Evolutionary conservation across 2,888 invertebrate genomes (phyloP), one percentile per base, ranked within the genome.

Genomic region (Eremobia ochroleuca): DNA sequence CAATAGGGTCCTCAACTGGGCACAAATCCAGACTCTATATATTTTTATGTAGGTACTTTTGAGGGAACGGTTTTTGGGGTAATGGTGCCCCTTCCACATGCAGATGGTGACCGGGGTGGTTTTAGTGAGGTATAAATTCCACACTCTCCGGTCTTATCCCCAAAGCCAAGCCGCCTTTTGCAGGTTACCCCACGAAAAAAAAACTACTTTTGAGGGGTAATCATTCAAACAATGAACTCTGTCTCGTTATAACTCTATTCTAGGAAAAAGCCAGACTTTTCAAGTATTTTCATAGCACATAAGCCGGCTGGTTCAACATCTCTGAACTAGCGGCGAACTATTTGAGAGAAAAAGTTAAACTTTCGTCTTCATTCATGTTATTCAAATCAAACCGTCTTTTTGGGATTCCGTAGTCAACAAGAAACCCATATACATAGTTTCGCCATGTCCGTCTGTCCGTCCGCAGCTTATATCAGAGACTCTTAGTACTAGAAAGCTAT

Each of bases 281-380:
- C 5, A 40, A 49, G 15, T 11, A 78, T 52, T 55, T 43, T 21
- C 9, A 61, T 11, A 77, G 43, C 28, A 64, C 28, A 28, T 25
- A 40, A 40, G 55, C 1, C 0, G 73, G 65, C 43, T 25, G 8
- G 1, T 64, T 31, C 15, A 52, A 68, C 52, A 28, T 37, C 46
- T 18, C 34, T 37, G 49, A 72, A 67, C 49, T 61, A 55, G 21
- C 21, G 52, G 1, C 21, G 15, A 72, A 84, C 65, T 72, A 62
- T 72, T 82, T 75, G 59, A 52, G 15, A 15, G n/a, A 34, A 49
- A 58, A 68, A 67, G 31, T n/a, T 46, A 61, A 83, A 76, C 58
- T 83, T 76, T 13, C 1, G 11, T 28, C 72, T 62, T 71, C 81
- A 64, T 62, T 73, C 73, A 58, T 77, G 61, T 77, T 77, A 85